Percentiles rank a stretch among this genome's conserved stretches.
These are phyloP conservation scores for Acleris sparsana DNA, from an alignment of 2,888 invertebrate species.

Conservation along the genomic window DNA sequence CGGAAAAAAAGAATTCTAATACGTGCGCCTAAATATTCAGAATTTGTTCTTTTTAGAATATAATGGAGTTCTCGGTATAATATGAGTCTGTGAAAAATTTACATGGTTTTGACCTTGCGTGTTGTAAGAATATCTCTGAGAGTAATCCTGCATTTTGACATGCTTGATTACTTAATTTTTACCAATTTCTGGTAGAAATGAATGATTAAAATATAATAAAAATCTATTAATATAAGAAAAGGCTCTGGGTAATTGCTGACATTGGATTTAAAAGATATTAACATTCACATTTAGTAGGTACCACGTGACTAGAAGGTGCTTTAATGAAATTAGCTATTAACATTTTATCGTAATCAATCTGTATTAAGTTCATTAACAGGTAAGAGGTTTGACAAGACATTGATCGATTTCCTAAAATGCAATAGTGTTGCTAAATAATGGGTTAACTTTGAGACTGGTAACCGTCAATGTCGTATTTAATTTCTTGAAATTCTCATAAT, in stretches of 20 bases:
- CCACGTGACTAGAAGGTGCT: conserved; percentile 19
- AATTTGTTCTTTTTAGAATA: conserved; percentile 19
- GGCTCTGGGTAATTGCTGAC: conserved; percentile 11
- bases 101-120: conserved; percentile 28
- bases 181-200: no score
- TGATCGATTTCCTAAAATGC: conserved; percentile 47
- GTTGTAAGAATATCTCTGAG: conserved; percentile 9
- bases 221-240: conserved; percentile 1
- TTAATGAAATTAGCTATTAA: conserved; percentile 31
- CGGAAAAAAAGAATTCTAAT: not conserved
- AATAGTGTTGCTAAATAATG: conserved; percentile 13
- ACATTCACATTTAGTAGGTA: not conserved
- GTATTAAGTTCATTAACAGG: conserved; percentile 47
- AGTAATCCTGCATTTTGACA: conserved; percentile 5
- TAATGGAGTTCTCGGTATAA: conserved; percentile 11
- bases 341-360: conserved; percentile 46
- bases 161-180: no score
- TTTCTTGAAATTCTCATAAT: no score
- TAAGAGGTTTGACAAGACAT: conserved; percentile 57
- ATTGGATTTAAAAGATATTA: conserved; percentile 21
- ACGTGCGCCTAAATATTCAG: not conserved
- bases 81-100: conserved; percentile 20
- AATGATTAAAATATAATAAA: no score
- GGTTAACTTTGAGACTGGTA: not conserved
- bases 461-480: not conserved